A percentile compares a stretch with the other conserved stretches of the same genome.
phyloP scores from a whole-genome alignment of 2,797 vertebrate genomes.

The Scyliorhinus canicula region DNA sequence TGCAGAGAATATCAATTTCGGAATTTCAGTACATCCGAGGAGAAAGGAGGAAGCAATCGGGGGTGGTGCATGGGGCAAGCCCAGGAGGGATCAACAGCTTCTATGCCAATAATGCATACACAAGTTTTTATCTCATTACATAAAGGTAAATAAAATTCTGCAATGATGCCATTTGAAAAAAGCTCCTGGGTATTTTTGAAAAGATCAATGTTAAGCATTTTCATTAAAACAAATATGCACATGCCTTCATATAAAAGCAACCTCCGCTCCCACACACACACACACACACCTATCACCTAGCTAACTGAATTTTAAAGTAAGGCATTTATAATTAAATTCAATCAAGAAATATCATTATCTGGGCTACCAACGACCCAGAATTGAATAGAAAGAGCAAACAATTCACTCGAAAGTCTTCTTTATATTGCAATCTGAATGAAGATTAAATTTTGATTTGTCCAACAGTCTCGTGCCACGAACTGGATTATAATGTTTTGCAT shows the following conservation, averaged over 20 bases:
- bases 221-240: not conserved
- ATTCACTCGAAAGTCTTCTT: not conserved
- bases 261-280: not conserved
- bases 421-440: constrained; percentile 16
- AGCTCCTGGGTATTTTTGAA: not conserved
- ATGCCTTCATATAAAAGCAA: not conserved
- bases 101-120: not conserved
- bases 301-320: not conserved
- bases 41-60: not conserved
- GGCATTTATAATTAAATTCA: constrained; percentile 36
- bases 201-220: not conserved
- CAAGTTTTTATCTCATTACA: not conserved
- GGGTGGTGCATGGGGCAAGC: not conserved
- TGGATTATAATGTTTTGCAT: not conserved
- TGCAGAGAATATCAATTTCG: not conserved
- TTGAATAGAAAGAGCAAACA: not conserved
- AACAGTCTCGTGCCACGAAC: not conserved
- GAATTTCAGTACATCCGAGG: not conserved
- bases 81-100: not conserved
- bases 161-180: not conserved
- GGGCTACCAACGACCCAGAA: not conserved
- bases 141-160: not conserved
- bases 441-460: constrained; percentile 31
- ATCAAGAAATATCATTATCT: constrained; percentile 33
- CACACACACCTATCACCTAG: not conserved